These are phyloP conservation scores for Matsumurasca onukii DNA, from an alignment of 1,140 invertebrate species.

Conservation along the genomic window DNA sequence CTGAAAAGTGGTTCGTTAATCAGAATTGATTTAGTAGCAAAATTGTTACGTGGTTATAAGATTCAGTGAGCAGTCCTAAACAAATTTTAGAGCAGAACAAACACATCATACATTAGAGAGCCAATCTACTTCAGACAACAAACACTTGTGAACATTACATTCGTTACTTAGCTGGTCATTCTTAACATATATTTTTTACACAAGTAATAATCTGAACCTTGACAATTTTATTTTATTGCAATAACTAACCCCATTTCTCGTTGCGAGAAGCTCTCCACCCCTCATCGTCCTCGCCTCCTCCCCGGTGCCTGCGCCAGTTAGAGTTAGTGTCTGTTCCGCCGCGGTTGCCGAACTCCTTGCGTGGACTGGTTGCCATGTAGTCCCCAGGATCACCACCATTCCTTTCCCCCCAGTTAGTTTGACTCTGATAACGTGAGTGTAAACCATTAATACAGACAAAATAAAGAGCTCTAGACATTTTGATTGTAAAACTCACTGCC, in stretches of 20 bases:
- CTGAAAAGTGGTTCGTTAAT: no score
- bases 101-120: no score
- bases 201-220: no score
- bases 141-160: no score
- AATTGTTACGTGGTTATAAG: no score
- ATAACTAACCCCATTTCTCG: slow-evolving; percentile 22
- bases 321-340: slow-evolving; percentile 55
- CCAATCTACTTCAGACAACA: no score
- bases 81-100: no score
- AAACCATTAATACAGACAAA: background rate
- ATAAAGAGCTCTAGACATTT: background rate
- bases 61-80: no score
- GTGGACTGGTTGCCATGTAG: slow-evolving; percentile 43
- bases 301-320: slow-evolving; percentile 56
- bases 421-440: slow-evolving; percentile 20
- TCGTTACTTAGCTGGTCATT: no score
- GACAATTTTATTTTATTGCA: no score
- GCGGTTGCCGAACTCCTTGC: slow-evolving; percentile 42
- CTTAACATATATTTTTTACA: no score
- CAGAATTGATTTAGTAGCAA: no score
- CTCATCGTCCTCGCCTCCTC: slow-evolving; percentile 55
- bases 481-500: background rate
- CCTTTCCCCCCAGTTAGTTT: slow-evolving; percentile 56
- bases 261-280: slow-evolving; percentile 37
- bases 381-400: slow-evolving; percentile 58